These are phyloP conservation scores for Anthophora plumipes DNA, from an alignment of 2,888 invertebrate species.

Conservation along the genomic window DNA sequence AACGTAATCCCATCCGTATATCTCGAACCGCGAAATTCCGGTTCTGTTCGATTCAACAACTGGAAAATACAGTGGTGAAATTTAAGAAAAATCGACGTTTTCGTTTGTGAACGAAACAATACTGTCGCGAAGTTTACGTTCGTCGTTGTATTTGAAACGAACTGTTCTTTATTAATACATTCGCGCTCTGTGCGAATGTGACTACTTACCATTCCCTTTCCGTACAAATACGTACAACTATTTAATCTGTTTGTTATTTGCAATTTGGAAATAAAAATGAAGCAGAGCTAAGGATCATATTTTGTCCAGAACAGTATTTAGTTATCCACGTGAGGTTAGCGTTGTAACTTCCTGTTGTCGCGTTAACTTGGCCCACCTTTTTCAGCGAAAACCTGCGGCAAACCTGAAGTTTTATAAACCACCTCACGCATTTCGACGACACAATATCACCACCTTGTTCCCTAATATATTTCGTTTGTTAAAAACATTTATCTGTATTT, in stretches of 20 bases:
- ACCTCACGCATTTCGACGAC: background rate
- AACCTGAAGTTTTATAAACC: background rate
- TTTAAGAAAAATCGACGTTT: conserved; percentile 41
- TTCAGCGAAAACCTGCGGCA: background rate
- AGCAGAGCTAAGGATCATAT: conserved; percentile 7
- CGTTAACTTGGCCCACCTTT: background rate
- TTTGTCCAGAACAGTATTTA: background rate
- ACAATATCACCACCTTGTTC: background rate
- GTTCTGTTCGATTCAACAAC: conserved; percentile 43
- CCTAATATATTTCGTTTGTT: background rate
- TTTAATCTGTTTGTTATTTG: background rate
- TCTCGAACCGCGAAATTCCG: conserved; percentile 62
- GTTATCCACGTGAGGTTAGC: background rate
- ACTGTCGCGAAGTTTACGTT: conserved; percentile 40
- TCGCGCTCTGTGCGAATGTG: background rate
- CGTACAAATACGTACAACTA: background rate
- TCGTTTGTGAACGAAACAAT: conserved; percentile 44
- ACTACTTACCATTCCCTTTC: conserved; percentile 10
- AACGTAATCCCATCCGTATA: conserved; percentile 50
- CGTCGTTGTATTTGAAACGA: conserved; percentile 20
- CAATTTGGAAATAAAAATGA: background rate
- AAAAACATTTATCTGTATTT: background rate
- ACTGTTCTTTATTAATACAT: background rate
- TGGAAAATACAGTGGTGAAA: conserved; percentile 38
- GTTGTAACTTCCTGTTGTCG: background rate